Evolutionary conservation across 1,140 invertebrate genomes (phyloP), one percentile per base, ranked within the genome.

Genomic region (Polypedilum pembai): DNA sequence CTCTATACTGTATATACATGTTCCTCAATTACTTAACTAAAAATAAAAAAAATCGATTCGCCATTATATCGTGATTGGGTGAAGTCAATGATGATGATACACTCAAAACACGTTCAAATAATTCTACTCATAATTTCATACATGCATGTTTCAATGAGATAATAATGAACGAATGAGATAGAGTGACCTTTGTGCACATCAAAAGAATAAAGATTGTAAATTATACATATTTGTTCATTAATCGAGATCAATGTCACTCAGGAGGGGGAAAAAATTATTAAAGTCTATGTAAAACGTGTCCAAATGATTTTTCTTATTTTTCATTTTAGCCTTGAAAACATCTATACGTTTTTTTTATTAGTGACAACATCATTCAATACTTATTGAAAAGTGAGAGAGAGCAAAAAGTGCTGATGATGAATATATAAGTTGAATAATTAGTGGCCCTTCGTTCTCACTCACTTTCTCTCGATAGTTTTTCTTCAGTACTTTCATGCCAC

Each of bases 381-480:
- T 56, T 56, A 56, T 4, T 56, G 24, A 5, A 33, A n/a, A n/a
- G n/a, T n/a, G 12, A 33, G 24, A 33, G 5, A 33, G 24, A 33
- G 24, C 24, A 56, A 15, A 56, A 56, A 56, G 45, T 56, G 45
- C 45, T 56, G 45, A 56, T 56, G 45, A 56, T 56, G 45, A n/a
- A 56, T 56, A 56, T 56, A 56, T n/a, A 56, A 56, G 45, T 56
- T 56, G 45, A 56, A 15, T 56, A 12, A 56, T 56, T 56, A 56
- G 45, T 56, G 4, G 10, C 12, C 45, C 24, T 56, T 56, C 3
- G 12, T 1, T 15, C 45, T n/a, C 45, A 56, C 8, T 56, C 15
- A 12, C 4, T 56, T 56, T 56, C 45, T 56, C 12, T 56, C 12
- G n/a, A n/a, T n/a, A n/a, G n/a, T n/a, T n/a, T n/a, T n/a, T n/a